phyloP scores from a whole-genome alignment of 2,113 vertebrate genomes.

The Pristiophorus japonicus region DNA sequence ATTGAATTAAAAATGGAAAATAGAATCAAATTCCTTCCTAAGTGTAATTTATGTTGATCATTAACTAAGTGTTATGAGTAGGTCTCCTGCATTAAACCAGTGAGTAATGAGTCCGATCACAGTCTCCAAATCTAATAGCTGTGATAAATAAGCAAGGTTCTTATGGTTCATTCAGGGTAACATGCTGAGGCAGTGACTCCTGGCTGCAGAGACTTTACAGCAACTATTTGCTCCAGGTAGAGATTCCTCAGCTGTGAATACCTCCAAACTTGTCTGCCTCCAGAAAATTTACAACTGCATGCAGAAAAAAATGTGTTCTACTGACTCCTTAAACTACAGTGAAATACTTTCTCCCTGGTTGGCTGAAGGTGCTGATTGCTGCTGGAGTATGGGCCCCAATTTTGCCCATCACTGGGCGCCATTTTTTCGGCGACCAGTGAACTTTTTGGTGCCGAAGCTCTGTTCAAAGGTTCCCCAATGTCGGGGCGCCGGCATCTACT shows the following conservation, averaged over 20 bases:
- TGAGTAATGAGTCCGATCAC: not conserved
- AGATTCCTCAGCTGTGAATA: not conserved
- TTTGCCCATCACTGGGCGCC: too few relatives aligned
- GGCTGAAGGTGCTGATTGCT: not conserved
- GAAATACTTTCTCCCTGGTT: not conserved
- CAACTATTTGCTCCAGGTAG: not conserved
- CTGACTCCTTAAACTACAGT: not conserved
- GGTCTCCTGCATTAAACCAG: not conserved
- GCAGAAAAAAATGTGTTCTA: not conserved
- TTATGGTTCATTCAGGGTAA: not conserved
- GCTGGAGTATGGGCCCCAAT: too few relatives aligned
- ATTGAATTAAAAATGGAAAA: conserved; percentile 11
- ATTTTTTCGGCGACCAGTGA: too few relatives aligned
- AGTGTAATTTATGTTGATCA: not conserved
- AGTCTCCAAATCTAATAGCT: not conserved
- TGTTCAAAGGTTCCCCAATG: too few relatives aligned
- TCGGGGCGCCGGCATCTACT: too few relatives aligned
- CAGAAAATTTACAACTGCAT: not conserved
- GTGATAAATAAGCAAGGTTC: not conserved
- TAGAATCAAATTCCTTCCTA: not conserved
- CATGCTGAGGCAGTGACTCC: not conserved
- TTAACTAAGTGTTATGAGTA: not conserved
- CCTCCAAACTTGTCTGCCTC: not conserved
- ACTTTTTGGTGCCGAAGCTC: too few relatives aligned
- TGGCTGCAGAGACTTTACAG: not conserved